phyloP scores from a whole-genome alignment of 2,113 vertebrate species.

The Pseudopodoces humilis region DNA sequence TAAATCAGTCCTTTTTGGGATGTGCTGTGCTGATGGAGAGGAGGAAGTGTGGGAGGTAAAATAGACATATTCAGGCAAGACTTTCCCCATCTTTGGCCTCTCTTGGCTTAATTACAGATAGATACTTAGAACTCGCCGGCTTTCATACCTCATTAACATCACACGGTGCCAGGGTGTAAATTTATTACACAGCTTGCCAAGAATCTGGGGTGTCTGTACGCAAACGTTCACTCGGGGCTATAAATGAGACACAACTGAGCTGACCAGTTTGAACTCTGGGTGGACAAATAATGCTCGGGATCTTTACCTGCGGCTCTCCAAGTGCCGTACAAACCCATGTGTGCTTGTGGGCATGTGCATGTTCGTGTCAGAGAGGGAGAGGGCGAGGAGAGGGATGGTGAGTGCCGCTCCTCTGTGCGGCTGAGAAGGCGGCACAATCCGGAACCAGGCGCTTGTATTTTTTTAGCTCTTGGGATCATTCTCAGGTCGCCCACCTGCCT shows the following conservation, averaged over 20 bases:
- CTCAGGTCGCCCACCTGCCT: neutral
- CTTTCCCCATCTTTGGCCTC: neutral
- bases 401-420: neutral
- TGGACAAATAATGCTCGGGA: neutral
- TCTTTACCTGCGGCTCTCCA: neutral
- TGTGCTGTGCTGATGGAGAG: neutral
- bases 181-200: neutral
- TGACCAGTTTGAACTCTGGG: rapidly evolving
- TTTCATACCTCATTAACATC: slow-evolving; percentile 22
- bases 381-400: neutral
- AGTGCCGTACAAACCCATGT: rapidly evolving
- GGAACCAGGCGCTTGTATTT: neutral
- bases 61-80: neutral
- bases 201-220: neutral
- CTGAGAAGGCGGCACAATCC: neutral
- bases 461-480: neutral
- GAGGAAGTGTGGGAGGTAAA: neutral
- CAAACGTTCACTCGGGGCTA: neutral
- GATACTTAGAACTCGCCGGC: neutral
- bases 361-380: neutral
- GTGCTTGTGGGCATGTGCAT: neutral
- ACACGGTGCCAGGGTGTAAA: neutral
- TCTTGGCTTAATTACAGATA: slow-evolving; percentile 23
- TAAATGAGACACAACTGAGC: neutral
- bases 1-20: slow-evolving; percentile 9